Percentiles rank a stretch among this genome's conserved stretches.
phyloP scores from a whole-genome alignment of 1,140 invertebrate species.

The Eubasilissa regina region DNA sequence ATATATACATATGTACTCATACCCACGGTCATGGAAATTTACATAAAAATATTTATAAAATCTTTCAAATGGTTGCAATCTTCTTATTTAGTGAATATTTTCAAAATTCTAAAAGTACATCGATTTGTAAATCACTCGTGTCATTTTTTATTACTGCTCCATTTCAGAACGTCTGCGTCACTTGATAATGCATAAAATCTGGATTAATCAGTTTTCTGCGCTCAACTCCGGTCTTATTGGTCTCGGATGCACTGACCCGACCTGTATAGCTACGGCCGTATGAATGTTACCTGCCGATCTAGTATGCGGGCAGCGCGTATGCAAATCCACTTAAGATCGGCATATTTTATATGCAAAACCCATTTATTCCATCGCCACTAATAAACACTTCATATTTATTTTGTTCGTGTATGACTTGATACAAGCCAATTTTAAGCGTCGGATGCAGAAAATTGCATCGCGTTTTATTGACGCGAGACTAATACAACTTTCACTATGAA shows the following conservation, averaged over 20 bases:
- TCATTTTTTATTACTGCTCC: no score
- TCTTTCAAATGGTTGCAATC: no score
- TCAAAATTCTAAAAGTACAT: no score
- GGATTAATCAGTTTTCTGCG: constrained; percentile 38
- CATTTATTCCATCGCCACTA: constrained; percentile 36
- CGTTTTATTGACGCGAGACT: constrained; percentile 1
- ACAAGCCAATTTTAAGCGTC: constrained; percentile 9
- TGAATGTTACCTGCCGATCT: constrained; percentile 8
- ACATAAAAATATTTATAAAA: no score
- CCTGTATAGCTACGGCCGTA: neutral
- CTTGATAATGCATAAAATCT: constrained; percentile 34
- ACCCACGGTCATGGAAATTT: no score
- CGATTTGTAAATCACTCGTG: no score
- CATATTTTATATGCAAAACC: constrained; percentile 38
- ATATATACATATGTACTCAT: no score
- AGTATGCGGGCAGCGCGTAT: constrained; percentile 20
- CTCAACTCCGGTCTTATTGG: constrained; percentile 21
- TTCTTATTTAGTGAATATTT: no score
- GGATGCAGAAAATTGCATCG: constrained; percentile 4
- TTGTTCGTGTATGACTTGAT: constrained; percentile 26
- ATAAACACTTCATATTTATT: constrained; percentile 43
- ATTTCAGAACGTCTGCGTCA: constrained; percentile 18
- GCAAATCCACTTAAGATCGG: constrained; percentile 32
- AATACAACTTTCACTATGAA: constrained; percentile 34
- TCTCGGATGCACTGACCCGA: constrained; percentile 22